Base-by-base conservation (phyloP, 2,888 invertebrate genomes). In the Sylvicola fuscatus region DNA sequence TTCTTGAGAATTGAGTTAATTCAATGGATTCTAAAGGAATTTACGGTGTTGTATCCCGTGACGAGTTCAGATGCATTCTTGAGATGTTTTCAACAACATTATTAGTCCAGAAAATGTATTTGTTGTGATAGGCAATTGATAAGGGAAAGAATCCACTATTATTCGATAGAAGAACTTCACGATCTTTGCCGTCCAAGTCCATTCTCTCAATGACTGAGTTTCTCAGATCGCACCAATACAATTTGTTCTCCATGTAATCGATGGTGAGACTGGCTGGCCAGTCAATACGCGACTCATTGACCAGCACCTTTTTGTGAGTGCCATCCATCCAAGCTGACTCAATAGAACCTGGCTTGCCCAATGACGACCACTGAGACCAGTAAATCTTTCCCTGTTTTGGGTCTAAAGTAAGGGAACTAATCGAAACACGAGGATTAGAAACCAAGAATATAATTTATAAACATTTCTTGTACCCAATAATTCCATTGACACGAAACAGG, bases 271-370 rank as follows among this genome's bases (percentile, higher is more conserved):
- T 82, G 47, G 70, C 73, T 3, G 84, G 83, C 79, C 80, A 21
- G 8, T 21, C 21, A 21, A 21, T 21, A 8, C 21, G 21, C 4
- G 21, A 21, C 21, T 21, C 21, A 21, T 21, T 21, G 4, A 21
- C 21, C 4, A 21, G 29, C 11, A 29, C 29, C n/a, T 7, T 29
- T 6, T 29, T n/a, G 14, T 66, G 61, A 2, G 64, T 58, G 10
- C 83, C 86, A 57, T 83, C 81, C 76, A 84, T 74, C 62, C 67
- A 66, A 14, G 79, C 72, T 31, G 64, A 60, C 52, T 75, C 72
- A 44, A 84, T 70, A 42, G 67, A 67, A 7, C 74, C 74, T 12
- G 53, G 52, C 10, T 43, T 45, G 11, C 10, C 29, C 10, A 27
- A 15, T 13, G 32, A 14, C 26, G 30, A 13, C 37, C 31, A 32